phyloP scores from a whole-genome alignment of 2,888 invertebrate genomes.

The Leptopterna dolabrata region DNA sequence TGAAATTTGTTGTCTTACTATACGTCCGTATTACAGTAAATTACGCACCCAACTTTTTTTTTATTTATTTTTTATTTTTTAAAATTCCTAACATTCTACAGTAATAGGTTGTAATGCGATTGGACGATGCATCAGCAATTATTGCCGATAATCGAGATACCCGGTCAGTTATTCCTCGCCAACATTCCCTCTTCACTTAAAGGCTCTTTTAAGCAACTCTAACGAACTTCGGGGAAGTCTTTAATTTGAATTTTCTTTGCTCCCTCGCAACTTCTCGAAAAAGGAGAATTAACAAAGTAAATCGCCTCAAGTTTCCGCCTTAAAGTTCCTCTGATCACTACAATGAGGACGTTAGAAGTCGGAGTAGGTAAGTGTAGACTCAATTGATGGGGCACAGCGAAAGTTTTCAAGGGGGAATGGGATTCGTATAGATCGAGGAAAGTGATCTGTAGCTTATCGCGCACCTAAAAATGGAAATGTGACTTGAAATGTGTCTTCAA shows the following conservation, averaged over 20 bases:
- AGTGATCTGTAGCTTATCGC: neutral
- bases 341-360: neutral
- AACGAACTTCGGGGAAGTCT: neutral
- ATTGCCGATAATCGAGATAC: neutral
- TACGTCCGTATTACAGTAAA: too few relatives aligned
- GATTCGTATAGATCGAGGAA: neutral
- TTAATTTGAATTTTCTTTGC: slow-evolving; percentile 1
- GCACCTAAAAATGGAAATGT: neutral
- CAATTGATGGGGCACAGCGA: neutral
- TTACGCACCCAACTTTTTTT: too few relatives aligned
- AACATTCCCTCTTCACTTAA: neutral
- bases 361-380: neutral
- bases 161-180: neutral
- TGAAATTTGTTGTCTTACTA: too few relatives aligned
- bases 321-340: neutral
- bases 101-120: too few relatives aligned
- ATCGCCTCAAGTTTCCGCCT: slow-evolving; percentile 3
- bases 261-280: neutral
- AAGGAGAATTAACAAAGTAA: slow-evolving; percentile 10
- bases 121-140: neutral
- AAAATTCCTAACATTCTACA: too few relatives aligned
- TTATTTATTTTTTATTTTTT: too few relatives aligned
- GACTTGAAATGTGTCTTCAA: neutral
- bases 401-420: neutral
- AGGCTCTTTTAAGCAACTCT: neutral